Evolutionary conservation across 2,797 vertebrate species (phyloP), one percentile per base, ranked within the genome.

Genomic region (Molossus molossus): DNA sequence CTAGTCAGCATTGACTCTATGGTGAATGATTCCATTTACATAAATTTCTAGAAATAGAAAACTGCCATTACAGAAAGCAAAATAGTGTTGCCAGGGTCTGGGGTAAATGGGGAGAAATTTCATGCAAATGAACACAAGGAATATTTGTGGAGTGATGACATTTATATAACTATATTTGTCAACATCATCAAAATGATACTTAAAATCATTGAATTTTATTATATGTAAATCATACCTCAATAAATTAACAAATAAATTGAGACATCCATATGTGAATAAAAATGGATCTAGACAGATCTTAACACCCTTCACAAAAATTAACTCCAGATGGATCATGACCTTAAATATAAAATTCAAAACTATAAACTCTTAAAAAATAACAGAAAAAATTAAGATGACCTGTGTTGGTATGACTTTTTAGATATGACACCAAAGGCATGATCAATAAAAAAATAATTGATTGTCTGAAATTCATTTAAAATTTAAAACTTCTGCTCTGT

Each of bases 321-420:
- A 45, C 40, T 45, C 40, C 40, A 45, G 40, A 45, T 45, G 40
- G 40, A 45, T 83, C 29, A 50, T 14, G 37, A 15, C 60, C 1
- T 27, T 58, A 84, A 83, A 58, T 73, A 2, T 64, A 73, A 83
- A 69, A 50, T 60, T 53, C 0, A 53, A 83, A 79, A 48, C 5
- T 70, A n/a, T 70, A 83, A 62, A 83, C 3, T 50, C 33, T 12
- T 87, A 91, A 58, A 64, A 91, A 84, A 84, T 84, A 76, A 57
- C 25, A 53, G 21, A 55, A 53, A 62, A 80, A 88, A 67, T 27
- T 17, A 75, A 84, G 13, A 64, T 75, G 45, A 72, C 13, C 18
- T 67, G 17, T n/a, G 65, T 53, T 73, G 15, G 20, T 13, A 5
- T 80, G 48, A 79, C 25, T 89, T 95, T 95, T 95, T 65, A 73